These are phyloP conservation scores for Antennarius striatus DNA, from an alignment of 2,113 vertebrate species.

Conservation along the genomic window DNA sequence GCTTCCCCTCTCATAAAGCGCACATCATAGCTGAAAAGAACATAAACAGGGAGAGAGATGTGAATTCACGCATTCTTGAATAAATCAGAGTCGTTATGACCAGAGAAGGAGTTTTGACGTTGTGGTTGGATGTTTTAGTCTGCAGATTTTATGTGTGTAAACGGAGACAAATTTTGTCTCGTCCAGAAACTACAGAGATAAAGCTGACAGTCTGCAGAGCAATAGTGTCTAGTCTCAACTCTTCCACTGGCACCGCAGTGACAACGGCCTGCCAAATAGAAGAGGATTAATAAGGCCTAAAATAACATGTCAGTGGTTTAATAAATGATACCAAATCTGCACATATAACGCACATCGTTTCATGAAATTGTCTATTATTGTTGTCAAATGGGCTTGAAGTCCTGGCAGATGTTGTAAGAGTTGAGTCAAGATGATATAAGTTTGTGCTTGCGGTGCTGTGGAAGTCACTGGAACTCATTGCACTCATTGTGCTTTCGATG, in stretches of 20 bases:
- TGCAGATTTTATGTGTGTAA: constrained; percentile 63
- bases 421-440: background rate
- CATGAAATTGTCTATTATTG: constrained; percentile 10
- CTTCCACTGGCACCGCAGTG: constrained; percentile 34
- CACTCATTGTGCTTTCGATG: too few species aligned
- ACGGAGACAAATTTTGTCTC: constrained; percentile 56
- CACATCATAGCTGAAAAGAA: constrained; percentile 15
- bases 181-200: constrained; percentile 47
- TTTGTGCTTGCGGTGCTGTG: background rate
- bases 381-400: constrained; percentile 19
- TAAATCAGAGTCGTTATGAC: constrained; percentile 64
- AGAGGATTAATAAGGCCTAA: constrained; percentile 17
- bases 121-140: constrained; percentile 60
- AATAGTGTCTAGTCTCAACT: constrained; percentile 38
- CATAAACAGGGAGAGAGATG: constrained; percentile 22
- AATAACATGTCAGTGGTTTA: constrained; percentile 30
- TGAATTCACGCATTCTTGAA: constrained; percentile 47
- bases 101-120: constrained; percentile 60
- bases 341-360: constrained; percentile 22
- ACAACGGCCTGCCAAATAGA: constrained; percentile 27
- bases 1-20: constrained; percentile 11
- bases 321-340: constrained; percentile 44
- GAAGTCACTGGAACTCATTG: background rate
- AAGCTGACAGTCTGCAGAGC: constrained; percentile 49
- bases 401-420: constrained; percentile 14